Evolutionary conservation across 2,888 invertebrate species (phyloP).

Genomic region (Eudiplozoon nipponicum): DNA sequence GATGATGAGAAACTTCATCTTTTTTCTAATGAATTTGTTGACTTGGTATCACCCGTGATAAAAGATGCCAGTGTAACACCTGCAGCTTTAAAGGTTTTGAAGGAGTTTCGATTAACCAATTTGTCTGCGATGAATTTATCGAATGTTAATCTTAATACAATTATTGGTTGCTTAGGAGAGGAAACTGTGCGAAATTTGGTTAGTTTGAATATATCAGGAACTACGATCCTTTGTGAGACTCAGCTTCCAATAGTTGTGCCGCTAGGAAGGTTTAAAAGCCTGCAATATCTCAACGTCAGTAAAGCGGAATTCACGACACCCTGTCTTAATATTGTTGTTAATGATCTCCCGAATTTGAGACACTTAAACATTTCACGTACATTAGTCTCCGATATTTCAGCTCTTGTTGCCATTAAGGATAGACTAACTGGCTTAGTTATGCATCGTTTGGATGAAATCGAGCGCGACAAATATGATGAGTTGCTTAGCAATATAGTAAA

Average conservation of each 20-base stretch:
- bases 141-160: slow-evolving; percentile 3
- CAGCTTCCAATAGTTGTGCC: slow-evolving; percentile 29
- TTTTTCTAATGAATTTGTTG: slow-evolving; percentile 3
- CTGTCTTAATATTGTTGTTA: slow-evolving; percentile 36
- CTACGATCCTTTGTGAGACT: slow-evolving; percentile 13
- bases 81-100: slow-evolving; percentile 2
- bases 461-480: slow-evolving; percentile 21
- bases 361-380: slow-evolving; percentile 38
- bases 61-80: neutral
- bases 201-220: slow-evolving; percentile 7
- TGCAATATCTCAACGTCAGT: slow-evolving; percentile 35
- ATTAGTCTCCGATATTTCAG: slow-evolving; percentile 33
- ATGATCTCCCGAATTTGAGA: slow-evolving; percentile 35
- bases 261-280: slow-evolving; percentile 33
- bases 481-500: slow-evolving; percentile 32
- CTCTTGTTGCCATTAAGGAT: slow-evolving; percentile 32
- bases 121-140: slow-evolving; percentile 7
- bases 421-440: slow-evolving; percentile 34
- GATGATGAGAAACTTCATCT: slow-evolving; percentile 6
- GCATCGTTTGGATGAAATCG: slow-evolving; percentile 23
- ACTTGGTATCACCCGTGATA: slow-evolving; percentile 7
- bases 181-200: slow-evolving; percentile 3
- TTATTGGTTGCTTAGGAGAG: slow-evolving; percentile 4
- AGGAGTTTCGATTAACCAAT: slow-evolving; percentile 2
- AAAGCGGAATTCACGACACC: slow-evolving; percentile 39